phyloP scores from a whole-genome alignment of 1,140 invertebrate genomes.

The Pseudomyrmex concolor region DNA sequence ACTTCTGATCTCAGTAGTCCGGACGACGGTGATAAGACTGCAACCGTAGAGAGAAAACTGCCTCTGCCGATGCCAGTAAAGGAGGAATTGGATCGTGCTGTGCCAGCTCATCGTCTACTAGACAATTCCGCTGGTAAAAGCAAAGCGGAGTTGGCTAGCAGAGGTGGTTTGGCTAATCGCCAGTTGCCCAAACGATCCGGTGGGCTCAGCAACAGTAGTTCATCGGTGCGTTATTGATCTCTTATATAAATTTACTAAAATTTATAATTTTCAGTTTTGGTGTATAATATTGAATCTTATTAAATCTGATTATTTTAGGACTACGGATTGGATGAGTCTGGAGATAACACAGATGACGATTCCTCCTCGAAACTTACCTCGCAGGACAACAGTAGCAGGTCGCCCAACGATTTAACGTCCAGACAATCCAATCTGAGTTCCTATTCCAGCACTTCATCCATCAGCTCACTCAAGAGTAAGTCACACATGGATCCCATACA shows the following conservation, averaged over 20 bases:
- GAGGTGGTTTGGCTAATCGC: conserved; percentile 87
- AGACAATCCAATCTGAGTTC: conserved; percentile 83
- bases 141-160: conserved; percentile 93
- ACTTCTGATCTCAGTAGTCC: conserved; percentile 89
- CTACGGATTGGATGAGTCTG: conserved; percentile 89
- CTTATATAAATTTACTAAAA: conserved; percentile 11
- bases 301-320: conserved; percentile 83
- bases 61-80: conserved; percentile 86
- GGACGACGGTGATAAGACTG: conserved; percentile 90
- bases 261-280: background rate
- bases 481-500: conserved; percentile 80
- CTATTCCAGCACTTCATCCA: conserved; percentile 83
- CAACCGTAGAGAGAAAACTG: conserved; percentile 90
- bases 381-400: conserved; percentile 79
- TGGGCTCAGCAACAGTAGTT: conserved; percentile 88
- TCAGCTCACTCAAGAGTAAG: conserved; percentile 82
- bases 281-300: background rate
- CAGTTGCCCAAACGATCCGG: conserved; percentile 84
- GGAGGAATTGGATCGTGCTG: conserved; percentile 93
- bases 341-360: conserved; percentile 89
- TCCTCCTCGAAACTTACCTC: conserved; percentile 82
- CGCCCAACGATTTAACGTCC: conserved; percentile 79
- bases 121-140: conserved; percentile 95
- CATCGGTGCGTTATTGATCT: conserved; percentile 83
- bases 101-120: conserved; percentile 93